Evolutionary conservation across 2,797 vertebrate species (phyloP), one percentile per base, ranked within the genome.

Genomic region (Takifugu rubripes): DNA sequence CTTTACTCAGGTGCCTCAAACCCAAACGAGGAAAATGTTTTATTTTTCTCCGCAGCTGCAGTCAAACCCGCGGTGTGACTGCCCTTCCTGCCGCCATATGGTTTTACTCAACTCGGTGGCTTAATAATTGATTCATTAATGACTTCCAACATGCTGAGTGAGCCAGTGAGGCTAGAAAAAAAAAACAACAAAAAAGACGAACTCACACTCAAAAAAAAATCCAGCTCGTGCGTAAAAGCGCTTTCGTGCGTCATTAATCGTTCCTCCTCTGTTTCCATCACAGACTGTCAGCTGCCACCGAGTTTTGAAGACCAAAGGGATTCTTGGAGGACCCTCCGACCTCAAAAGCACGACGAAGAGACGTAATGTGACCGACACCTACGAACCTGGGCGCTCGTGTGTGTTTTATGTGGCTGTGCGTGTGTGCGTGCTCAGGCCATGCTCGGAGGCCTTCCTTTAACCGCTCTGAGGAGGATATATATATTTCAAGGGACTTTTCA

Each of bases 211-310:
- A 26, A 16, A 14, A 26, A 48, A 2, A 1, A 53, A 51, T 27
- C 24, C 1, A 0, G 25, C 5, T 26, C 3, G 10, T 29, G 48
- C 25, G 25, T 42, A 31, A 58, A 43, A 14, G 36, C 36, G 36
- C 36, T 3, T 3, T 3, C 12, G 36, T 14, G 36, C 36, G 36
- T 40, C 36, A 40, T 44, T 6, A 33, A 47, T 17, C 27, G 50
- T 1, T 11, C 2, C 11, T 8, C 45, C 15, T 61, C 17, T 67
- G 15, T 21, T 55, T 56, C 46, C 54, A 2, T 44, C 55, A 3
- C 83, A 92, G 91, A 91, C 90, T 91, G 91, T 91, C 91, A 88
- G 89, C 87, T 87, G 88, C 79, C 75, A 82, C 80, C 76, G 74
- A 83, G 79, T 5, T 71, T 69, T 76, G 86, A 87, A 89, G 83